Evolutionary conservation across 2,888 invertebrate species (phyloP), one percentile per base, ranked within the genome.

Genomic region (Steinernema hermaphroditum): DNA sequence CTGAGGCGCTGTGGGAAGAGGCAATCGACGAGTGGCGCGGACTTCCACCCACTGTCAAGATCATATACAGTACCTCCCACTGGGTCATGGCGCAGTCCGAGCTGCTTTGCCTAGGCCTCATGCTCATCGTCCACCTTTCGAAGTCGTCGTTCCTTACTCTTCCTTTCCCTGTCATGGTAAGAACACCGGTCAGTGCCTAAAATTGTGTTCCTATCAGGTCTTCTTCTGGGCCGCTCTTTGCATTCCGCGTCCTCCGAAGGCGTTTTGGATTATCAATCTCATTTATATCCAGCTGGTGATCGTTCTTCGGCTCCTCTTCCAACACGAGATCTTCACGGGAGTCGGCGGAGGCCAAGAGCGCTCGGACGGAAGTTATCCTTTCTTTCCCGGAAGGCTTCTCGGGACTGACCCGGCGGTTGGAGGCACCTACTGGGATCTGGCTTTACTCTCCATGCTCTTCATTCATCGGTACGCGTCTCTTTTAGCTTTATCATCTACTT

Each of bases 61-160:
- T 69, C 34, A 44, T 69, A 19, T 69, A 69, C 69, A 44, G 43
- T 24, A 24, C 43, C 19, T 43, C 43, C 19, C 44, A 69, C 41
- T 69, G 69, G 69, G 41, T 69, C 14, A 69, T 69, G 69, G 69
- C 69, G 22, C 69, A 69, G 24, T 69, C 69, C 12, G 69, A 69
- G 69, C 24, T 44, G 6, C 27, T 69, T 4, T 69, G 69, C 41
- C 24, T 69, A 4, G 19, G 41, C 12, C 19, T 69, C 8, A 69
- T 69, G 69, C 41, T 69, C 16, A 27, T 41, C n/a, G 69, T 69
- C 2, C 69, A 69, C 41, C 22, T 69, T 14, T 69, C 69, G 69
- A 69, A 69, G 41, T 69, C 69, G 8, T 41, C 69, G 2, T 44
- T 69, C 22, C 41, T 69, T 8, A 69, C 69, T 8, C 43, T 69